Percentiles rank a stretch among this genome's conserved stretches.
Conservation (phyloP, 2,888 invertebrate species). For the Orchesellides sinensis region DNA sequence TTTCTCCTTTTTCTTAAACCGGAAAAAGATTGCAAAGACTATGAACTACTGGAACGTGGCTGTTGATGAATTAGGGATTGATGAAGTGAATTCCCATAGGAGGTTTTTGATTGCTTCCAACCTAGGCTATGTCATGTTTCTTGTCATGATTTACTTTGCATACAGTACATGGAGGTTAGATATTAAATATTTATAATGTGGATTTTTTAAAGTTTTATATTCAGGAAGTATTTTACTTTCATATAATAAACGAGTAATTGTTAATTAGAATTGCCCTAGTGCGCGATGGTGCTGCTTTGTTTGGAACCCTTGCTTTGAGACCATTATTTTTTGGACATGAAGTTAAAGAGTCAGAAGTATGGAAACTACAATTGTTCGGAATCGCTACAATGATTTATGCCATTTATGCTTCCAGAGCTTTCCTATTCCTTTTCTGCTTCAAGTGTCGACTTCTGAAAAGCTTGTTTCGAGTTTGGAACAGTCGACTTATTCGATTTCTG, state of each 20-base stretch:
- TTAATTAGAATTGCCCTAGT: constrained; percentile 14
- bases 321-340: constrained; percentile 46
- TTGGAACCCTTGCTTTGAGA: constrained; percentile 63
- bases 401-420: constrained; percentile 65
- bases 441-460: constrained; percentile 65
- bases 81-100: constrained; percentile 45
- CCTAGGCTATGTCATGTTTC: constrained; percentile 61
- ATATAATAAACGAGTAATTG: too few relatives aligned
- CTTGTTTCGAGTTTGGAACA: constrained; percentile 70
- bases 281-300: constrained; percentile 60
- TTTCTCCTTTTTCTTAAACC: constrained; percentile 58
- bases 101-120: constrained; percentile 66
- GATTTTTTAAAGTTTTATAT: too few relatives aligned
- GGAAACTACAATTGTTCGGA: constrained; percentile 57
- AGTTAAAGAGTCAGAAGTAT: neutral
- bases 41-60: constrained; percentile 72
- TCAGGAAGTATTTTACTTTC: too few relatives aligned
- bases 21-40: constrained; percentile 62
- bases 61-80: constrained; percentile 59
- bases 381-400: constrained; percentile 68
- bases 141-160: constrained; percentile 59
- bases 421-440: constrained; percentile 71
- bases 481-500: constrained; percentile 52
- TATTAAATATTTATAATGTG: neutral
- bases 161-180: constrained; percentile 52